A percentile compares a stretch with the other conserved stretches of the same genome.
Conservation (phyloP, 2,888 invertebrate species). For the Meiosimyza platycephala region DNA sequence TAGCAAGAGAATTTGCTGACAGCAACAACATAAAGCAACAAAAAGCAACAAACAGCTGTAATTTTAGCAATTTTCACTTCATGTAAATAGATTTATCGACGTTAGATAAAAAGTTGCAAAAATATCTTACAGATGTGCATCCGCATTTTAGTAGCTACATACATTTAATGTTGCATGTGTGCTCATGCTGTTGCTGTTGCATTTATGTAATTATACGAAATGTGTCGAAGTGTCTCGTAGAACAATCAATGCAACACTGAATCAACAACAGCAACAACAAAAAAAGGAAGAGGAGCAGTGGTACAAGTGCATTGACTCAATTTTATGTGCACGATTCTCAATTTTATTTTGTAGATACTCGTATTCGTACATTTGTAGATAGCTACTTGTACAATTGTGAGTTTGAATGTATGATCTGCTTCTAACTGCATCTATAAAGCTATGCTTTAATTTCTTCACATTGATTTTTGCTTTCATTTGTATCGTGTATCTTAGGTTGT, state of each 20-base stretch:
- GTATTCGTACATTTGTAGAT: too few species aligned
- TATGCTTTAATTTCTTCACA: background rate
- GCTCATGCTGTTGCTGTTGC: constrained; percentile 18
- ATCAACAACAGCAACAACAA: constrained; percentile 24
- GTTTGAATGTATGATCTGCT: background rate
- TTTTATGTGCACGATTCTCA: constrained; percentile 19
- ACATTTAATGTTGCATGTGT: constrained; percentile 23
- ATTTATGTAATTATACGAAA: constrained; percentile 22
- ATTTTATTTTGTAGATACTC: constrained; percentile 1
- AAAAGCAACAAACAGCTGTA: background rate
- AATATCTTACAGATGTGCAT: constrained; percentile 24
- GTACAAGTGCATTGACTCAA: background rate
- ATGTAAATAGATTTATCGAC: constrained; percentile 34
- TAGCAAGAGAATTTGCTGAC: too few species aligned
- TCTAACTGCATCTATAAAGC: background rate
- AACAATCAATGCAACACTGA: constrained; percentile 23
- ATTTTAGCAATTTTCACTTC: constrained; percentile 34
- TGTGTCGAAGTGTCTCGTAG: constrained; percentile 24
- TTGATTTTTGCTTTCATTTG: background rate
- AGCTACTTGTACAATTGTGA: too few species aligned
- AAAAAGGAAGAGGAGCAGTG: constrained; percentile 17
- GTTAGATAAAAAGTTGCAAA: constrained; percentile 4
- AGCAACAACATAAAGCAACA: too few species aligned
- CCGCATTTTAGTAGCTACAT: constrained; percentile 30
- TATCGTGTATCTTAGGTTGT: background rate